A percentile compares a stretch with the other conserved stretches of the same genome.
These are phyloP conservation scores for Acanthosepion pharaonis DNA, from an alignment of 2,888 invertebrate species.

Conservation along the genomic window DNA sequence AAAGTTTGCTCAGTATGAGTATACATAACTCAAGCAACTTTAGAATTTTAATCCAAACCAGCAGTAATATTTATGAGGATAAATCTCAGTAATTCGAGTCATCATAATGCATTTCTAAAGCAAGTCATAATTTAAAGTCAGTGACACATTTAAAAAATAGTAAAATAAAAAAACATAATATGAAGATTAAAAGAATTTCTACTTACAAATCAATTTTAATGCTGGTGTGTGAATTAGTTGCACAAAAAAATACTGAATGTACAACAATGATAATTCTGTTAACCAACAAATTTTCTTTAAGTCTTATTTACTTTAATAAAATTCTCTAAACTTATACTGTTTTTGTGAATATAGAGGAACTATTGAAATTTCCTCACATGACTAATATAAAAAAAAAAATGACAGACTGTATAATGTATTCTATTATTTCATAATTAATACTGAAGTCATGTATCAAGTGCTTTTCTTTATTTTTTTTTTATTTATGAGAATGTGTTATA, in stretches of 20 bases:
- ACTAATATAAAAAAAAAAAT: background rate
- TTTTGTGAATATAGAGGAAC: background rate
- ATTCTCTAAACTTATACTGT: background rate
- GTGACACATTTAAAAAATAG: background rate
- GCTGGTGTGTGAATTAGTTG: background rate
- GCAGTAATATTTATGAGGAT: too few species aligned
- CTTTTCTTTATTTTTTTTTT: background rate
- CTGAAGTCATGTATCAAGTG: background rate
- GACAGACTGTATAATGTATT: background rate
- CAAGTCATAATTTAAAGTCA: too few species aligned
- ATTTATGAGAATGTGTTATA: background rate
- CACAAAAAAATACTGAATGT: too few species aligned
- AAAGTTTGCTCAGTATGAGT: background rate
- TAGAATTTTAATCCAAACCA: too few species aligned
- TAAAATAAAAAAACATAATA: background rate
- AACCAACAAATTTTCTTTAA: background rate
- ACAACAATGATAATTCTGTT: background rate
- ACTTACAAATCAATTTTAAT: background rate
- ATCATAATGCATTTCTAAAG: too few species aligned
- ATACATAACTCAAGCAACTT: too few species aligned
- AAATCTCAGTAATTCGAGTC: too few species aligned
- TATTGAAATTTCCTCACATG: background rate
- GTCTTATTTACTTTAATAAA: background rate
- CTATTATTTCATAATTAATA: background rate
- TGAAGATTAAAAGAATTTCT: rapidly evolving